These are phyloP conservation scores for Podocnemis expansa DNA, from an alignment of 2,113 vertebrate species.

Conservation along the genomic window DNA sequence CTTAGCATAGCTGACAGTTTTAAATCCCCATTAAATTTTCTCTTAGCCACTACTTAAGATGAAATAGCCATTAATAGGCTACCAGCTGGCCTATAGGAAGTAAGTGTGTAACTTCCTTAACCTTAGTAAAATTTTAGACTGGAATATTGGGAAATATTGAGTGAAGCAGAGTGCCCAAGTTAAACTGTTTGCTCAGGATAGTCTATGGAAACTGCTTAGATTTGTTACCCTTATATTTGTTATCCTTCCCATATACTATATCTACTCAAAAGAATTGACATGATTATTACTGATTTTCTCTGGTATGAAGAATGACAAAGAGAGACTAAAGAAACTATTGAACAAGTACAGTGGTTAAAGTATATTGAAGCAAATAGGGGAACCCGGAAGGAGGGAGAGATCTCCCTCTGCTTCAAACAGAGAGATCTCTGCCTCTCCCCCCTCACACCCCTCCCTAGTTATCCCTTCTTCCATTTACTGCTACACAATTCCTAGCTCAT, in stretches of 20 bases:
- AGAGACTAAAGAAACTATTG: slow-evolving; percentile 23
- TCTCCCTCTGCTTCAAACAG: not conserved
- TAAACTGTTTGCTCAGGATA: not conserved
- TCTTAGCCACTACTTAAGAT: not conserved
- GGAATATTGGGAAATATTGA: not conserved
- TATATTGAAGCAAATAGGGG: not conserved
- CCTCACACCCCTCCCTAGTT: not conserved
- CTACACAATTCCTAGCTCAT: not conserved
- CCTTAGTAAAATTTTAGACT: not conserved
- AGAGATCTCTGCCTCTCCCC: not conserved
- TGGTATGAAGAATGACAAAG: not conserved
- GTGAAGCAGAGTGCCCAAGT: not conserved
- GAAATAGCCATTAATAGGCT: not conserved
- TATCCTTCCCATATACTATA: not conserved
- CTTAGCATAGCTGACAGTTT: not conserved
- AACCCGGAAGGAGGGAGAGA: not conserved
- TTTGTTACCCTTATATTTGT: not conserved
- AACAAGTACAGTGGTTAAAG: slow-evolving; percentile 28
- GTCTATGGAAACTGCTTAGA: not conserved
- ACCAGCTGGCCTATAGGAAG: not conserved
- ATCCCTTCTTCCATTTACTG: not conserved
- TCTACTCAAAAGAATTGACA: not conserved
- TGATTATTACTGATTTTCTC: not conserved
- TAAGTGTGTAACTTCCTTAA: not conserved
- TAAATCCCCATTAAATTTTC: not conserved